Conservation (phyloP, 1,140 invertebrate species). For the Drosophila mayri region DNA sequence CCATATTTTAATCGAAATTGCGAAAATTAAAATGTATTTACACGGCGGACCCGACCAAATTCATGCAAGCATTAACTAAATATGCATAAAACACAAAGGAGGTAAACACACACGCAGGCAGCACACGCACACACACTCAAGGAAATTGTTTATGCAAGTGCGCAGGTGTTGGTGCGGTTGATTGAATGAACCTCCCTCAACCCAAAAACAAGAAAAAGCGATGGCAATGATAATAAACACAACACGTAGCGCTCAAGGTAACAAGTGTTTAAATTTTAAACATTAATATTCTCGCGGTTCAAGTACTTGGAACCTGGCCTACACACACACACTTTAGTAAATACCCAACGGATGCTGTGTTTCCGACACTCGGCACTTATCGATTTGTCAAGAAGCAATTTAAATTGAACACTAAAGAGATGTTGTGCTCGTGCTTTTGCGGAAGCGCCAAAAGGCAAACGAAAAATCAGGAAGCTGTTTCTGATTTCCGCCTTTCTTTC, state of each 20-base stretch:
- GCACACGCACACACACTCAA: slow-evolving; percentile 7
- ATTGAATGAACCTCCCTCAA: slow-evolving; percentile 81
- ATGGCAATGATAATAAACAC: slow-evolving; percentile 44
- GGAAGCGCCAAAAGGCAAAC: slow-evolving; percentile 58
- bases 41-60: slow-evolving; percentile 36
- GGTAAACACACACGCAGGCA: slow-evolving; percentile 41
- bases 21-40: slow-evolving; percentile 77
- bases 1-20: slow-evolving; percentile 63
- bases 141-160: slow-evolving; percentile 8
- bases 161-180: slow-evolving; percentile 29
- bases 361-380: slow-evolving; percentile 58
- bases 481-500: slow-evolving; percentile 69
- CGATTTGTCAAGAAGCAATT: slow-evolving; percentile 75
- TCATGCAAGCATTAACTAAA: slow-evolving; percentile 24
- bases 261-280: slow-evolving; percentile 75
- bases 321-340: slow-evolving; percentile 25
- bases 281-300: slow-evolving; percentile 60
- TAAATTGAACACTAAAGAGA: slow-evolving; percentile 6
- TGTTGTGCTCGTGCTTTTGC: slow-evolving; percentile 33
- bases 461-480: slow-evolving; percentile 63
- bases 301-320: slow-evolving; percentile 43
- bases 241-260: slow-evolving; percentile 63
- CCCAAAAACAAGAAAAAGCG: slow-evolving; percentile 47
- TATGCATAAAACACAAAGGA: slow-evolving; percentile 53
- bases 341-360: slow-evolving; percentile 3